phyloP scores from a whole-genome alignment of 2,113 vertebrate species.

The Callocephalon fimbriatum region DNA sequence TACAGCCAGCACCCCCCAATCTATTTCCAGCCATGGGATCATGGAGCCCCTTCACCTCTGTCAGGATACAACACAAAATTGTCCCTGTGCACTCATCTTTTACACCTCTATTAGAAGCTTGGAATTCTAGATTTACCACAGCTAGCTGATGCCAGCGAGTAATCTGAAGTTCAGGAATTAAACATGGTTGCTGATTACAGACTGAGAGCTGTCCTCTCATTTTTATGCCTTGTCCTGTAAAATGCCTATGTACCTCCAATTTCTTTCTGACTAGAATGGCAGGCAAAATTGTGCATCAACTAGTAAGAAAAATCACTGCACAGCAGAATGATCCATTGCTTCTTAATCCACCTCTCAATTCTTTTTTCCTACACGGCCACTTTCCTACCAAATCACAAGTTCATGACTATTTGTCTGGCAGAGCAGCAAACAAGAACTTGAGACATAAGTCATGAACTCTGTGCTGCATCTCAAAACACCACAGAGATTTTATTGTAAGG shows the following conservation, averaged over 20 bases:
- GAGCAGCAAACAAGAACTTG: neutral
- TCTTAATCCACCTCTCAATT: neutral
- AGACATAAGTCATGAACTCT: slow-evolving; percentile 23
- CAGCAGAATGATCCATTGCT: neutral
- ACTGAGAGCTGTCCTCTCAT: neutral
- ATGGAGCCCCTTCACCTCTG: neutral
- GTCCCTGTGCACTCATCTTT: neutral
- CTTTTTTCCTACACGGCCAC: neutral
- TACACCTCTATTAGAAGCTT: neutral
- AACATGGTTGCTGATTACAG: neutral
- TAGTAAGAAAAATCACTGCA: neutral
- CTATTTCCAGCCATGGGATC: neutral
- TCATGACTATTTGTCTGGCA: slow-evolving; percentile 52
- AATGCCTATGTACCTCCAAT: neutral
- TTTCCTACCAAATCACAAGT: slow-evolving; percentile 40
- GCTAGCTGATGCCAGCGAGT: neutral
- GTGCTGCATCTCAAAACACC: slow-evolving; percentile 14
- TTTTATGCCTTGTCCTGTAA: neutral
- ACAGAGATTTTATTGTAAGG: neutral
- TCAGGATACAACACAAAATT: neutral
- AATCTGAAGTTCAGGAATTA: neutral
- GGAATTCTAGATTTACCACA: neutral
- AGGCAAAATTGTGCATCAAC: neutral
- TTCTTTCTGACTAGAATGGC: neutral
- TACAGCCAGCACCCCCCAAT: neutral